These are phyloP conservation scores for Parnassius glacialis DNA, from an alignment of 2,888 invertebrate genomes.

Conservation along the genomic window DNA sequence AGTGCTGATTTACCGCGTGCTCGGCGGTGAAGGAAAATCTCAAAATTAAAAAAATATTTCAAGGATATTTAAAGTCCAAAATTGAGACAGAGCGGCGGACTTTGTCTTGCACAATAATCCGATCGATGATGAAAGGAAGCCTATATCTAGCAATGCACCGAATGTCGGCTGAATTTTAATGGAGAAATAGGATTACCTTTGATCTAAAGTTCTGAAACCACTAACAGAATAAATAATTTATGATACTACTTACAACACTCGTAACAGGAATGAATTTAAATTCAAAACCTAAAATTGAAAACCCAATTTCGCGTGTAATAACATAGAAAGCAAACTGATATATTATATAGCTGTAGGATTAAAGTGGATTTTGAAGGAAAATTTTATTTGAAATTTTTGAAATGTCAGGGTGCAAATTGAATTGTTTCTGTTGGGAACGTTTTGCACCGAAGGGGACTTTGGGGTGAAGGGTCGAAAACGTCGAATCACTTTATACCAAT, in stretches of 20 bases:
- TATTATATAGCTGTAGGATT: constrained; percentile 10
- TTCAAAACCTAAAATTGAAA: constrained; percentile 4
- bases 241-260: not conserved
- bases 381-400: constrained; percentile 44
- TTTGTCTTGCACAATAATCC: no score
- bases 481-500: constrained; percentile 30
- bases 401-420: constrained; percentile 50
- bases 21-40: no score
- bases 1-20: no score
- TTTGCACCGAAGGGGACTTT: constrained; percentile 47
- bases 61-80: no score
- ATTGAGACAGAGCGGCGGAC: no score
- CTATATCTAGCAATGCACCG: no score
- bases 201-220: not conserved
- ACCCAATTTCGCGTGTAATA: constrained; percentile 16
- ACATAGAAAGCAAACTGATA: constrained; percentile 18
- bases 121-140: no score
- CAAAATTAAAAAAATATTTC: no score
- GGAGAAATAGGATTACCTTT: no score
- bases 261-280: constrained; percentile 1
- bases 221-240: not conserved
- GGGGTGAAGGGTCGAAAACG: constrained; percentile 43
- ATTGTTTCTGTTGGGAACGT: constrained; percentile 52
- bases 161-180: no score
- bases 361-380: constrained; percentile 32